phyloP scores from a whole-genome alignment of 2,888 invertebrate genomes.

The Agonopterix alstromeriana region DNA sequence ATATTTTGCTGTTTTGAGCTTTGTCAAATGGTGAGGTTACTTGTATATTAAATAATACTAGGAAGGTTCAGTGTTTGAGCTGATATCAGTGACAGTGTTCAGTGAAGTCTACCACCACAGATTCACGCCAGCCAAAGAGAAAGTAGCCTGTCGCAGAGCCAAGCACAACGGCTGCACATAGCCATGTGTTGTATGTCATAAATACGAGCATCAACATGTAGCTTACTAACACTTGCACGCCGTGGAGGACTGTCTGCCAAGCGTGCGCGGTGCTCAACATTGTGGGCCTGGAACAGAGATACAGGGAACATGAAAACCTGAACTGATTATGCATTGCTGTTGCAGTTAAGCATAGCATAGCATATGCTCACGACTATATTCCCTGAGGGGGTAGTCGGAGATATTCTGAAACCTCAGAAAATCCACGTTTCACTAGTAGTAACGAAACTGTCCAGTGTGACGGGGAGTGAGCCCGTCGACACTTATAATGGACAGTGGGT shows the following conservation, averaged over 20 bases:
- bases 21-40: conserved; percentile 42
- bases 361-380: no score
- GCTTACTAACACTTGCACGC: conserved; percentile 92
- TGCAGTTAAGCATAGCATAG: no score
- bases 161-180: conserved; percentile 91
- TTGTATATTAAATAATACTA: conserved; percentile 39
- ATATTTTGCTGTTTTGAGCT: conserved; percentile 53
- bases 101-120: conserved; percentile 94
- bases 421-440: no score
- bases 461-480: no score
- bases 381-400: no score
- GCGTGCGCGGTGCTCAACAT: conserved; percentile 90
- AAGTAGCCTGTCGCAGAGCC: conserved; percentile 96
- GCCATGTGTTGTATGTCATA: conserved; percentile 98
- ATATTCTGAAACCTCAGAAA: no score
- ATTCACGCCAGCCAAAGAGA: conserved; percentile 96
- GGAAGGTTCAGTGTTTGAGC: conserved; percentile 16
- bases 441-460: no score
- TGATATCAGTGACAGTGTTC: conserved; percentile 94
- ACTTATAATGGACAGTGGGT: no score
- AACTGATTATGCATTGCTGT: no score
- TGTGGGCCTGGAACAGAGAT: conserved; percentile 77
- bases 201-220: conserved; percentile 97
- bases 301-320: no score
- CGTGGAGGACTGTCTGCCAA: conserved; percentile 91